Conservation (phyloP, 2,113 vertebrate species). For the Syrrhaptes paradoxus region DNA sequence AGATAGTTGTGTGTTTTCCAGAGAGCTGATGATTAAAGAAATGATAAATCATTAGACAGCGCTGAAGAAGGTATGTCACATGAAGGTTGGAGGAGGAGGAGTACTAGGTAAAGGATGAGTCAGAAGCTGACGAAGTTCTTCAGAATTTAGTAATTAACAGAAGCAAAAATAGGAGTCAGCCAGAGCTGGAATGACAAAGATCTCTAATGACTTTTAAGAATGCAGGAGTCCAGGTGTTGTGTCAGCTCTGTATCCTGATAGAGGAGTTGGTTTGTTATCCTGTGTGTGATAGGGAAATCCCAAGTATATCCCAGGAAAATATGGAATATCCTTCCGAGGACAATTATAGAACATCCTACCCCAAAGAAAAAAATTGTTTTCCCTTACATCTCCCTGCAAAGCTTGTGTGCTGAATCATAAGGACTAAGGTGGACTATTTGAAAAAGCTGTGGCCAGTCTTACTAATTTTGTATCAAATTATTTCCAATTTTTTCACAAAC, state of each 20-base stretch:
- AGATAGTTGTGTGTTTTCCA: neutral
- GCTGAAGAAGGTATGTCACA: neutral
- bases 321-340: neutral
- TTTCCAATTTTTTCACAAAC: neutral
- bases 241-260: neutral
- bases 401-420: neutral
- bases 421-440: too few species aligned
- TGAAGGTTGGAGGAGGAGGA: neutral
- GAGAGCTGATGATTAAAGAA: neutral
- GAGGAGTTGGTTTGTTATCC: neutral
- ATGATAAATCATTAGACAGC: neutral
- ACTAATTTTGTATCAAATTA: neutral
- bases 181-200: neutral
- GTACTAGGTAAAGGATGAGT: neutral
- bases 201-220: neutral
- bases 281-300: neutral
- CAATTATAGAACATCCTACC: neutral
- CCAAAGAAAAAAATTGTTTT: neutral
- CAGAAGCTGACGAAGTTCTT: slow-evolving; percentile 38
- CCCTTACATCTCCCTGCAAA: neutral
- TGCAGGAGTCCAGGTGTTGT: neutral
- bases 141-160: slow-evolving; percentile 7
- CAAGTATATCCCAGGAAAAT: neutral
- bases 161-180: slow-evolving; percentile 12
- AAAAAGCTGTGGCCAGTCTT: neutral